A percentile compares a stretch with the other conserved stretches of the same genome.
Evolutionary conservation across 2,888 invertebrate genomes (phyloP).

Genomic region (Rhingia campestris): DNA sequence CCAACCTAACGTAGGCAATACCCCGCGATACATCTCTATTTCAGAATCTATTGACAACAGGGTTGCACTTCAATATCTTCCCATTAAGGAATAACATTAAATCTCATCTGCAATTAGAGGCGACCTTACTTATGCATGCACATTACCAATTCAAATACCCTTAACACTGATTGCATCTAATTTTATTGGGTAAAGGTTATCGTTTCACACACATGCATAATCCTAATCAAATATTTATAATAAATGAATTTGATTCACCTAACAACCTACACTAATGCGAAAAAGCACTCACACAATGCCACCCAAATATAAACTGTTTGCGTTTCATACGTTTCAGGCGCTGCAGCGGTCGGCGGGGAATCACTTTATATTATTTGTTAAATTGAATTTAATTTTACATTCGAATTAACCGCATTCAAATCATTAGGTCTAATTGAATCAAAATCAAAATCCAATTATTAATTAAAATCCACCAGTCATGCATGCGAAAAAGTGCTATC

Average conservation of each 20-base stretch:
- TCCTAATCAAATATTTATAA: slow-evolving; percentile 45
- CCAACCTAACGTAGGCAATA: no score
- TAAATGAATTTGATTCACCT: not conserved
- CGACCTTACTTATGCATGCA: no score
- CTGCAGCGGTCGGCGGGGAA: not conserved
- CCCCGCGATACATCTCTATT: no score
- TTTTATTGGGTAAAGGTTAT: not conserved
- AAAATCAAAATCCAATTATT: slow-evolving; percentile 67
- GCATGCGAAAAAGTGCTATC: slow-evolving; percentile 22
- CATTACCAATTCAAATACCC: not conserved
- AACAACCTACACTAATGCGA: slow-evolving; percentile 23
- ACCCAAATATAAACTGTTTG: slow-evolving; percentile 24
- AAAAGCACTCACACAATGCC: not conserved
- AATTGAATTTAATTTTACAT: slow-evolving; percentile 43
- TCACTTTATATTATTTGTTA: slow-evolving; percentile 26
- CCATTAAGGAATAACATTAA: no score
- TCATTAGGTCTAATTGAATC: slow-evolving; percentile 62
- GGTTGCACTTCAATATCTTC: no score
- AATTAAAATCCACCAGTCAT: slow-evolving; percentile 48
- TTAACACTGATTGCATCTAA: not conserved
- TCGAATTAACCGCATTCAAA: slow-evolving; percentile 34
- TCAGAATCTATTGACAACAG: no score
- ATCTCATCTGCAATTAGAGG: no score
- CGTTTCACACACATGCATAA: not conserved
- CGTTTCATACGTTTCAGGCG: not conserved